phyloP scores from a whole-genome alignment of 2,888 invertebrate genomes.

The Dyspetes luteomarginatus region DNA sequence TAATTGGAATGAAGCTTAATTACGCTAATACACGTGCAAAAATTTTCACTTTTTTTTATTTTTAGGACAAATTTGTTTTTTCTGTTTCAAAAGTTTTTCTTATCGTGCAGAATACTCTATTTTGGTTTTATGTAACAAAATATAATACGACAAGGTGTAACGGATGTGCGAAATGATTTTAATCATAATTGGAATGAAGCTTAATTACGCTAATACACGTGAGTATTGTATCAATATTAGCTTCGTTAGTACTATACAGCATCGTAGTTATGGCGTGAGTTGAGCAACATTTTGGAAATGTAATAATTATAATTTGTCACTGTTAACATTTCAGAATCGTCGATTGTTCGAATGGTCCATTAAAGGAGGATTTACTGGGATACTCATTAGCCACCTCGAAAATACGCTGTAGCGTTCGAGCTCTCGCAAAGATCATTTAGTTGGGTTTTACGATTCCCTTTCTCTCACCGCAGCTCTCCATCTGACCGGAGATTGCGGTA shows the following conservation, averaged over 20 bases:
- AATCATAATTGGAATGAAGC: no score
- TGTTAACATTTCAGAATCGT: background rate
- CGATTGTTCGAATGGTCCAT: conserved; percentile 14
- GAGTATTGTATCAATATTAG: background rate
- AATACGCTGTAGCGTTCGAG: background rate
- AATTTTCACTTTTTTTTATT: no score
- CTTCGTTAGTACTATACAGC: background rate
- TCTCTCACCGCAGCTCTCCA: background rate
- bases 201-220: background rate
- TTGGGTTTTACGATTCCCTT: conserved; percentile 36
- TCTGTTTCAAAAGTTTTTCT: no score
- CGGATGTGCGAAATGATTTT: no score
- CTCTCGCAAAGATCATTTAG: conserved; percentile 19
- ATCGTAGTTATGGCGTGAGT: background rate
- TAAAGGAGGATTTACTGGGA: conserved; percentile 20
- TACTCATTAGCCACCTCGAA: conserved; percentile 2
- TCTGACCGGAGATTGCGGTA: background rate
- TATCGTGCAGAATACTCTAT: no score
- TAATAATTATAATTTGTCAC: background rate
- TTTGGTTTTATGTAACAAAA: no score
- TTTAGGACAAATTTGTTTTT: no score
- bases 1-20: no score
- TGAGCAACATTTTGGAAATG: background rate
- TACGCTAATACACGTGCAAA: background rate
- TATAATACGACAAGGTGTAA: no score